Percentiles rank a stretch among this genome's conserved stretches.
Evolutionary conservation across 2,797 vertebrate genomes (phyloP).

Genomic region (Silurus lanzhouensis): DNA sequence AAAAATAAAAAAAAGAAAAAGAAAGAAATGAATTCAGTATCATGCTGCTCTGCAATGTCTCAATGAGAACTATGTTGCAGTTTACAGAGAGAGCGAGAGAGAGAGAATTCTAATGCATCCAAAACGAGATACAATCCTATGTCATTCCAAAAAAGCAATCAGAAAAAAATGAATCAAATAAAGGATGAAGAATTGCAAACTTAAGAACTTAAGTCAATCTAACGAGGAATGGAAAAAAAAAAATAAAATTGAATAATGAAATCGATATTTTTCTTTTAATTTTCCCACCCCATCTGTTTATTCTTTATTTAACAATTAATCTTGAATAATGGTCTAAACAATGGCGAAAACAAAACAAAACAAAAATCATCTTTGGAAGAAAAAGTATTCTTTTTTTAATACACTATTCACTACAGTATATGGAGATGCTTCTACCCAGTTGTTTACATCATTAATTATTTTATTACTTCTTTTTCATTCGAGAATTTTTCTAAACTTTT

Average conservation of each 20-base stretch:
- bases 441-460: slow-evolving; percentile 69
- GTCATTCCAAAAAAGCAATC: slow-evolving; percentile 71
- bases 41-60: slow-evolving; percentile 61
- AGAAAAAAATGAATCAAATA: slow-evolving; percentile 65
- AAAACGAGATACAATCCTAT: slow-evolving; percentile 81
- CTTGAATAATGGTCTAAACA: slow-evolving; percentile 65
- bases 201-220: slow-evolving; percentile 66
- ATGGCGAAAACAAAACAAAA: slow-evolving; percentile 63
- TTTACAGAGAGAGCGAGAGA: slow-evolving; percentile 66
- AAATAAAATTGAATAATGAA: slow-evolving; percentile 55
- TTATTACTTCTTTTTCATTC: slow-evolving; percentile 69
- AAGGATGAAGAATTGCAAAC: slow-evolving; percentile 66
- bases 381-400: slow-evolving; percentile 67
- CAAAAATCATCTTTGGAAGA: slow-evolving; percentile 79
- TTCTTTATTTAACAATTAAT: slow-evolving; percentile 67
- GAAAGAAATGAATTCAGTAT: slow-evolving; percentile 63
- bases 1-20: slow-evolving; percentile 55
- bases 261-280: slow-evolving; percentile 45
- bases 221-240: slow-evolving; percentile 59
- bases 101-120: slow-evolving; percentile 72
- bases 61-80: slow-evolving; percentile 58
- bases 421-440: slow-evolving; percentile 87
- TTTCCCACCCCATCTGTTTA: slow-evolving; percentile 61
- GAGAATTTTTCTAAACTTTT: slow-evolving; percentile 57
- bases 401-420: slow-evolving; percentile 85